A percentile compares a stretch with the other conserved stretches of the same genome.
Conservation (phyloP, 2,113 vertebrate genomes). For the Delphinapterus leucas region DNA sequence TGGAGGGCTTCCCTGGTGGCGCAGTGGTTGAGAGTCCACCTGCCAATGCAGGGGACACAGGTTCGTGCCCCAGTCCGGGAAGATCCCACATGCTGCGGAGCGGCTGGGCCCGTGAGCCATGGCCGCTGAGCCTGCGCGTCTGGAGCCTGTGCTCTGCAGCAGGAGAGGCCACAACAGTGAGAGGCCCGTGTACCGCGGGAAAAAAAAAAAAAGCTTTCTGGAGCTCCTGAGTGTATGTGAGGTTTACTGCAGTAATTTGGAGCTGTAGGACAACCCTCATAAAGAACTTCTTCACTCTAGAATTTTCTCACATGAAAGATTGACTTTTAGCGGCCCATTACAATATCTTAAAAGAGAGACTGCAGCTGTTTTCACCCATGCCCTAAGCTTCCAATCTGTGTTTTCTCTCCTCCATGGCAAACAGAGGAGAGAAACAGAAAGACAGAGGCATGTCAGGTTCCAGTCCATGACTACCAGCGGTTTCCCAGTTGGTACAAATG, state of each 20-base stretch:
- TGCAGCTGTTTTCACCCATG: not conserved
- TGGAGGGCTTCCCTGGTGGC: not conserved
- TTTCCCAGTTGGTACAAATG: not conserved
- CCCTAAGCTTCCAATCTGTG: not conserved
- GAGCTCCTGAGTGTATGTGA: not conserved
- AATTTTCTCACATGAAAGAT: not conserved
- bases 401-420: not conserved
- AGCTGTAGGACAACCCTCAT: not conserved
- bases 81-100: too few relatives aligned
- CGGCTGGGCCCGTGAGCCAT: too few relatives aligned
- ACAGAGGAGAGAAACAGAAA: not conserved
- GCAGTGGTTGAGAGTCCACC: too few relatives aligned
- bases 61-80: too few relatives aligned
- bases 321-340: not conserved
- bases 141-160: too few relatives aligned
- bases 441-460: not conserved
- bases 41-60: too few relatives aligned
- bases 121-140: too few relatives aligned
- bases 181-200: too few relatives aligned
- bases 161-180: too few relatives aligned
- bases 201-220: not conserved
- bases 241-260: conserved; percentile 1
- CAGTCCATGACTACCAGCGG: not conserved
- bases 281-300: not conserved
- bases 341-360: not conserved